phyloP scores from a whole-genome alignment of 2,797 vertebrate species.

The Silurus lanzhouensis region DNA sequence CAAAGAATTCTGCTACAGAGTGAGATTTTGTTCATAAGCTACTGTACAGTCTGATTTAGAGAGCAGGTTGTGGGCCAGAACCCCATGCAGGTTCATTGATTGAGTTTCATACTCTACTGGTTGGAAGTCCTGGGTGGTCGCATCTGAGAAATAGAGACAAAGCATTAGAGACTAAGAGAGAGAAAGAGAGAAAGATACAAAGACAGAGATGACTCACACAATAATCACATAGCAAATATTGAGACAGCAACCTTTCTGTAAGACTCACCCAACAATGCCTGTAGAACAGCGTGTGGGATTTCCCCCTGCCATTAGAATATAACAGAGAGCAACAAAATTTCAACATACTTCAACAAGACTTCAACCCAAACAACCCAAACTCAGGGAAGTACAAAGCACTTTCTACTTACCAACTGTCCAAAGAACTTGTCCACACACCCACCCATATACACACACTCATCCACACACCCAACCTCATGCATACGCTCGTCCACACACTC shows the following conservation, averaged over 20 bases:
- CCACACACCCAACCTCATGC: not conserved
- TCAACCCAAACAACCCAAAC: not conserved
- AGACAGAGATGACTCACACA: not conserved
- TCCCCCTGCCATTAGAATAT: not conserved
- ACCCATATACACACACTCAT: not conserved
- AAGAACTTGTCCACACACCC: not conserved
- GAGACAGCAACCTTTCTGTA: not conserved
- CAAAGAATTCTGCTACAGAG: not conserved
- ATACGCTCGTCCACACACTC: not conserved
- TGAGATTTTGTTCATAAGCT: conserved; percentile 8
- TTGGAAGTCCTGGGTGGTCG: not conserved
- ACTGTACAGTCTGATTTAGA: conserved; percentile 3
- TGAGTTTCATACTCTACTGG: conserved; percentile 55
- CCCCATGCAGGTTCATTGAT: conserved; percentile 56
- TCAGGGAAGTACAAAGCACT: not conserved
- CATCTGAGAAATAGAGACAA: not conserved
- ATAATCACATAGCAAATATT: not conserved
- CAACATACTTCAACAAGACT: not conserved
- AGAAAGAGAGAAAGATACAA: not conserved
- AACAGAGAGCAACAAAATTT: not conserved
- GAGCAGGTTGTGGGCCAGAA: conserved; percentile 41
- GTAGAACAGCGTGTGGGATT: not conserved
- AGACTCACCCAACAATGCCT: not conserved
- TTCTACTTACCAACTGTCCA: not conserved
- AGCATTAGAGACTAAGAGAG: not conserved